Conservation (phyloP, 2,797 vertebrate species). For the Scarus forsteni region DNA sequence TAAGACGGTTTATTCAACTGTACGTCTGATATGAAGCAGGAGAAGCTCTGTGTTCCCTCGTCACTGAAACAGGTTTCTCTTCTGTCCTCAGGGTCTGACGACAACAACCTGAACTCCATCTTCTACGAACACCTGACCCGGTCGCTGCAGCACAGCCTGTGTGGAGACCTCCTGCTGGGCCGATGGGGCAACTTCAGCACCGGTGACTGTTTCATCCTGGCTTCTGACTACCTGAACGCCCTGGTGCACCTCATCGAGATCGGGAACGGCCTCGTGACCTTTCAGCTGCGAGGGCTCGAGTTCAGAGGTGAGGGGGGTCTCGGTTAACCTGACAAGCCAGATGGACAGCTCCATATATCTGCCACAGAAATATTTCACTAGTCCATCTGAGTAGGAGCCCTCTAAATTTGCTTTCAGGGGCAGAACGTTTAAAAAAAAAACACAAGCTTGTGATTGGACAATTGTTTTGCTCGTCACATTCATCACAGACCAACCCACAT, state of each 20-base stretch:
- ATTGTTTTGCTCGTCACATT: too few species aligned
- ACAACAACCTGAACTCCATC: slow-evolving; percentile 99
- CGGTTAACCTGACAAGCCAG: too few species aligned
- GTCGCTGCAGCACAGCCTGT: slow-evolving; percentile 96
- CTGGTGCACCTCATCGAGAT: slow-evolving; percentile 98
- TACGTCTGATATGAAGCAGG: too few species aligned
- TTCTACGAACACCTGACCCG: slow-evolving; percentile 98
- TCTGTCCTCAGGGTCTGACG: slow-evolving; percentile 89
- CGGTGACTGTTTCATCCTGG: slow-evolving; percentile 98
- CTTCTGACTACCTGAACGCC: slow-evolving; percentile 98
- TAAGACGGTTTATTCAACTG: too few species aligned
- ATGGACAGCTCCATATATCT: too few species aligned
- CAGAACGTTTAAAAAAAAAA: too few species aligned
- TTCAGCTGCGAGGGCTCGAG: slow-evolving; percentile 97
- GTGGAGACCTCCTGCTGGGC: slow-evolving; percentile 94
- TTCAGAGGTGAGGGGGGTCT: slow-evolving; percentile 92
- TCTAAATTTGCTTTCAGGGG: too few species aligned
- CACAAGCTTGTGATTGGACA: too few species aligned
- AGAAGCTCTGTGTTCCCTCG: too few species aligned
- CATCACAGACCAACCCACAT: too few species aligned
- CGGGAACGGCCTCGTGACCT: slow-evolving; percentile 96
- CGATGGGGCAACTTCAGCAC: slow-evolving; percentile 97
- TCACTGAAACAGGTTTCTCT: not conserved
- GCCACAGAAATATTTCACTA: too few species aligned
- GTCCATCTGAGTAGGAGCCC: too few species aligned